phyloP scores from a whole-genome alignment of 2,113 vertebrate species.

The Sialia sialis region DNA sequence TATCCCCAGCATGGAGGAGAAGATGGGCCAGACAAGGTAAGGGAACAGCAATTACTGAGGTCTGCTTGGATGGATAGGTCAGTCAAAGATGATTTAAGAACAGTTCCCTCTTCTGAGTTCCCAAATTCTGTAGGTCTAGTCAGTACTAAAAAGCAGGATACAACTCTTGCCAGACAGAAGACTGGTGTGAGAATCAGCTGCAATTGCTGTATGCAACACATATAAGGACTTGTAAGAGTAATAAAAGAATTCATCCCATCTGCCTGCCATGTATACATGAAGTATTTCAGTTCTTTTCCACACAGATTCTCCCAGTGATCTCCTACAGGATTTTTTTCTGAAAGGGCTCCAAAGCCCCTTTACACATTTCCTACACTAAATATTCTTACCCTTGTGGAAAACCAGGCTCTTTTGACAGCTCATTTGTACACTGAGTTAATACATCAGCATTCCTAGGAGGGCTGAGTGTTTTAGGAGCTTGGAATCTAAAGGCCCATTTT shows the following conservation, averaged over 20 bases:
- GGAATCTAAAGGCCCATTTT: background rate
- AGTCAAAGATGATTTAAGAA: background rate
- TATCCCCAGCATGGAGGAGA: constrained; percentile 89
- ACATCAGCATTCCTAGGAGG: background rate
- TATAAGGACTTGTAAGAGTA: background rate
- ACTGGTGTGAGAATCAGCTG: background rate
- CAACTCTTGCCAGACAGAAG: background rate
- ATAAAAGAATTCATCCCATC: background rate
- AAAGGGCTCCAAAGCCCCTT: background rate
- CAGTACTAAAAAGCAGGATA: background rate
- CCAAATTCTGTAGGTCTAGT: background rate
- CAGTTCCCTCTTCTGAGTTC: background rate
- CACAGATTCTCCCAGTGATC: background rate
- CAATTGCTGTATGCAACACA: background rate
- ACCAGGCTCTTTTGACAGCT: background rate
- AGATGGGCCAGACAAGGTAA: constrained; percentile 89
- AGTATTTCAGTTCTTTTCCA: background rate
- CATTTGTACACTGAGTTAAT: background rate
- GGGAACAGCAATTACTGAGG: background rate
- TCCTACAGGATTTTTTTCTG: background rate
- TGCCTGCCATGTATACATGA: background rate
- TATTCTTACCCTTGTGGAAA: background rate
- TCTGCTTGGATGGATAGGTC: background rate
- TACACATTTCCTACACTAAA: background rate
- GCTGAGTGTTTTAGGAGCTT: background rate